phyloP scores from a whole-genome alignment of 2,797 vertebrate species.

The Yasuhikotakia modesta region DNA sequence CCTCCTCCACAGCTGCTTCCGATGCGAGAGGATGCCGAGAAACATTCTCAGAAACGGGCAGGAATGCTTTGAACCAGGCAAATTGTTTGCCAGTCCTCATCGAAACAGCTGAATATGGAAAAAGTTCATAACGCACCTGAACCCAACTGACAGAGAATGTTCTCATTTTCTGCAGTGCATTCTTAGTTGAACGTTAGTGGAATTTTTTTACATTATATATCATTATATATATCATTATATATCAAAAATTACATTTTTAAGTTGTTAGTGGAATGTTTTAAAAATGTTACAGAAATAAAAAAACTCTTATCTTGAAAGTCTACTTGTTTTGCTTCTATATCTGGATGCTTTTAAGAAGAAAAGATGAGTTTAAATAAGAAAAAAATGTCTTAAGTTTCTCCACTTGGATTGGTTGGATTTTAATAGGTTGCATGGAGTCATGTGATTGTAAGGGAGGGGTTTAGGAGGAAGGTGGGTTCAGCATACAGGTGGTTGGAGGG shows the following conservation, averaged over 20 bases:
- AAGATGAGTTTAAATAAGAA: too few species aligned
- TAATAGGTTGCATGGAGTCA: neutral
- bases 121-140: slow-evolving; percentile 30
- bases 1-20: slow-evolving; percentile 60
- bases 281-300: too few species aligned
- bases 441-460: neutral
- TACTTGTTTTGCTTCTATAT: too few species aligned
- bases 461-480: neutral
- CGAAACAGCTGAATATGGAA: slow-evolving; percentile 64
- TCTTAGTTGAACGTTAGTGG: too few species aligned
- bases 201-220: too few species aligned
- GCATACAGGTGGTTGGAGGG: neutral
- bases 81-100: slow-evolving; percentile 59
- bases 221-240: too few species aligned
- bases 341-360: too few species aligned
- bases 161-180: too few species aligned
- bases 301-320: too few species aligned
- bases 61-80: slow-evolving; percentile 61
- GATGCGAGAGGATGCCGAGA: slow-evolving; percentile 39
- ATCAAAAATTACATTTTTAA: too few species aligned
- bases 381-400: too few species aligned
- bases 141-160: neutral
- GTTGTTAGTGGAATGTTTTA: too few species aligned
- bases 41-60: slow-evolving; percentile 44
- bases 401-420: neutral